A percentile compares a stretch with the other conserved stretches of the same genome.
Evolutionary conservation across 2,888 invertebrate genomes (phyloP).

Genomic region (Thyatira batis): DNA sequence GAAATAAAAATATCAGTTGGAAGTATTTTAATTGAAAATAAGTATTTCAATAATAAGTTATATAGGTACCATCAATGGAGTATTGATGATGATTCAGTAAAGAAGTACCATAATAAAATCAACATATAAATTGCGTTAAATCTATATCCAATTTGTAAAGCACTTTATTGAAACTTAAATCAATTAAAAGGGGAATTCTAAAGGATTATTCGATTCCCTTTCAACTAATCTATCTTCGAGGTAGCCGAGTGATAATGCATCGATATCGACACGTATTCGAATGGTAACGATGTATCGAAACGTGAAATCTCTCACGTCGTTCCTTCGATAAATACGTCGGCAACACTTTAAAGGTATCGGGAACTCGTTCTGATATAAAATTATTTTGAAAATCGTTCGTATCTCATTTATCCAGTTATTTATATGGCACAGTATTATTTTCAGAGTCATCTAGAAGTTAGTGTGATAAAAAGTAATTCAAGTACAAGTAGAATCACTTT

Average conservation of each 20-base stretch:
- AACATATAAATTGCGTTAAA: not conserved
- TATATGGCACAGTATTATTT: too few relatives aligned
- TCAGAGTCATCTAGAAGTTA: too few relatives aligned
- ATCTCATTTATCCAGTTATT: constrained; percentile 33
- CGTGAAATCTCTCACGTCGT: constrained; percentile 46
- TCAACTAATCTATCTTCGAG: constrained; percentile 12
- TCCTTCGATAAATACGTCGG: constrained; percentile 36
- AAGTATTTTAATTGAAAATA: too few relatives aligned
- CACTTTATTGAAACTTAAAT: not conserved
- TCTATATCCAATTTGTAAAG: not conserved
- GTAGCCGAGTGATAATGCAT: constrained; percentile 30
- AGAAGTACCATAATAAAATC: too few relatives aligned
- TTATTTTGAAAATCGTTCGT: constrained; percentile 36
- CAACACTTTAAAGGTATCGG: constrained; percentile 34
- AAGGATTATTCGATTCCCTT: constrained; percentile 8
- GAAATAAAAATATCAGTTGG: too few relatives aligned
- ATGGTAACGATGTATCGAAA: constrained; percentile 40
- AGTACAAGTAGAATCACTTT: too few relatives aligned
- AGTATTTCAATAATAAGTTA: too few relatives aligned
- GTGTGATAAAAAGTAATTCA: too few relatives aligned
- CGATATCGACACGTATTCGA: constrained; percentile 25
- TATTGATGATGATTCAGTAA: too few relatives aligned
- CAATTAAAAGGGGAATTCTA: not conserved
- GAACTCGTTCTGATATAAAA: constrained; percentile 38
- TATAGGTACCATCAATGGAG: too few relatives aligned